These are phyloP conservation scores for Diarsia brunnea DNA, from an alignment of 2,888 invertebrate genomes.

Conservation along the genomic window DNA sequence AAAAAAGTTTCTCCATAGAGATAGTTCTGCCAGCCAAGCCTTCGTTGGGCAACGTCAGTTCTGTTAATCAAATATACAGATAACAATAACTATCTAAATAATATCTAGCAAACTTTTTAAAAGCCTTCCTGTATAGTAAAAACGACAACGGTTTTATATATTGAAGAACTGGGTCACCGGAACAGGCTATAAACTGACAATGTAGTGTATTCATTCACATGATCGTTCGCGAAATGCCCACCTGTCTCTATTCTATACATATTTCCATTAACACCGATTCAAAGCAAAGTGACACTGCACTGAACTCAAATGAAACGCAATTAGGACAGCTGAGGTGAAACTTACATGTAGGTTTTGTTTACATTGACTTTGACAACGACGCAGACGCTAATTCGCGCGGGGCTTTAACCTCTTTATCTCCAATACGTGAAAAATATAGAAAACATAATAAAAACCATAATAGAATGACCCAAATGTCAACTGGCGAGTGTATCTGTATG, in stretches of 20 bases:
- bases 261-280: conserved; percentile 35
- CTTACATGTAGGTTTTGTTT: conserved; percentile 36
- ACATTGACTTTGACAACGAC: conserved; percentile 62
- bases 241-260: conserved; percentile 26
- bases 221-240: conserved; percentile 34
- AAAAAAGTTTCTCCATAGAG: not conserved
- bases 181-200: conserved; percentile 54
- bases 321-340: conserved; percentile 24
- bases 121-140: conserved; percentile 3
- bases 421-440: conserved; percentile 62
- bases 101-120: conserved; percentile 8
- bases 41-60: not conserved
- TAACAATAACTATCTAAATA: not conserved
- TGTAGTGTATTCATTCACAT: conserved; percentile 52
- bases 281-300: conserved; percentile 15
- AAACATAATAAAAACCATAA: conserved; percentile 70
- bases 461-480: conserved; percentile 86
- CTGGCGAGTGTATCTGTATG: conserved; percentile 75
- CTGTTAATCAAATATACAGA: not conserved
- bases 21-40: not conserved
- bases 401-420: conserved; percentile 58
- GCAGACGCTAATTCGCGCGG: conserved; percentile 48
- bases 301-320: conserved; percentile 18
- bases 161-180: conserved; percentile 62
- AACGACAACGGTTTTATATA: conserved; percentile 21